Base-by-base conservation (phyloP, 92 coral and sea anemone genomes). In the Palythoa grandiflora region DNA sequence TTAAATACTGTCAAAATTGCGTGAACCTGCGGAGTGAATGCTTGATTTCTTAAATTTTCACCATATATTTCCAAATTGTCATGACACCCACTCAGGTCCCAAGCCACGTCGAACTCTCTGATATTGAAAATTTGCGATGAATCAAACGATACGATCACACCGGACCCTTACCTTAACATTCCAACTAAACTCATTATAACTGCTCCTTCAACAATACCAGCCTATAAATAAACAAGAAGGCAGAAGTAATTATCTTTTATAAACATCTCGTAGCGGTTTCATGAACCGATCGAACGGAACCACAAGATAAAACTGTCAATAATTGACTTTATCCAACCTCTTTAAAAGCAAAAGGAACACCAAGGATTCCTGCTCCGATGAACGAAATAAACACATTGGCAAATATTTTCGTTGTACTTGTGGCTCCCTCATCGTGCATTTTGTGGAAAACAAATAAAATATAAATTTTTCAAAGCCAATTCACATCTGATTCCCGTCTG, bases 351-450 rank as follows among this genome's bases (percentile, higher is more conserved):
- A 89, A 96, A 19, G 99, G 99, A 92, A 97, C 95, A 74, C 99
- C 99, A 78, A 97, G 91, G 78, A 97, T 93, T 83, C 99, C 99
- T 83, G 99, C 99, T 75, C 99, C 99, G 89, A 97, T 97, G 80
- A 95, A 97, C 53, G 99, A 93, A 80, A 97, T 97, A 65, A 97
- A 97, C 84, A 97, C 91, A 78, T 97, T 97, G 66, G 98, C 99
- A 88, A 97, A 95, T 65, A 97, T 97, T 80, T 97, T 97, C 71
- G 96, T 91, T 44, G 93, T 87, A 91, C 98, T 97, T 73, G 75
- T 97, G 84, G 99, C 96, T 61, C 99, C 99, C 68, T 93, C 98
- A 89, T 93, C 95, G 75, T 94, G 94, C 68, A 81, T 81, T 66
- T 81, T 81, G 75, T 21, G 47, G 44, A 15, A 66, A 78, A 68